A percentile compares a stretch with the other conserved stretches of the same genome.
These are phyloP conservation scores for Drosophila pandora DNA, from an alignment of 1,140 invertebrate genomes.

Conservation along the genomic window DNA sequence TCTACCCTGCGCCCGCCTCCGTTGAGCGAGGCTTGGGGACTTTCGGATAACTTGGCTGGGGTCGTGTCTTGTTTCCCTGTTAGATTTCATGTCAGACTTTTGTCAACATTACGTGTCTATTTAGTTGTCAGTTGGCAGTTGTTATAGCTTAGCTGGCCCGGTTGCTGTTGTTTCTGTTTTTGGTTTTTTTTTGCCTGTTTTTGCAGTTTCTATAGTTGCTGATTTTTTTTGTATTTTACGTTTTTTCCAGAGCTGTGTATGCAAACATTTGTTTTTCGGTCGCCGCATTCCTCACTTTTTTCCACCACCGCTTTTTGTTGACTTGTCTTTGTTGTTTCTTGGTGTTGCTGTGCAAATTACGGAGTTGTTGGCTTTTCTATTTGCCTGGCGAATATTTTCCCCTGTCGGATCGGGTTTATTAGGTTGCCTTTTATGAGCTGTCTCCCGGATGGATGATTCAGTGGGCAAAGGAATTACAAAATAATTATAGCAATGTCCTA, in stretches of 20 bases:
- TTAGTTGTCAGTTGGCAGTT: constrained; percentile 80
- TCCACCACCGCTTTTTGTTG: constrained; percentile 18
- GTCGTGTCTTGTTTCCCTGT: constrained; percentile 67
- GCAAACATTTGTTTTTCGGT: constrained; percentile 62
- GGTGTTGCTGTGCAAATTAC: constrained; percentile 49
- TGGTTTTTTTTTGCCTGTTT: constrained; percentile 18
- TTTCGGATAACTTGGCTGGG: constrained; percentile 57
- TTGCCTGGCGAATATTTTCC: constrained; percentile 48
- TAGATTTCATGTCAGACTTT: constrained; percentile 80
- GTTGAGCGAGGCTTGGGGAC: constrained; percentile 22
- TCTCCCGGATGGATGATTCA: constrained; percentile 18
- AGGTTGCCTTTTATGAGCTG: constrained; percentile 7
- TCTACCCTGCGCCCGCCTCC: background rate
- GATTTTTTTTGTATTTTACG: constrained; percentile 21
- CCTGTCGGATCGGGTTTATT: constrained; percentile 14
- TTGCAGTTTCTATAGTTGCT: constrained; percentile 31
- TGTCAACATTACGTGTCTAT: constrained; percentile 81
- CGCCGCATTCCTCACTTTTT: constrained; percentile 51
- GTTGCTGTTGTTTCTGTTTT: constrained; percentile 42
- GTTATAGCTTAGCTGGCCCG: constrained; percentile 43
- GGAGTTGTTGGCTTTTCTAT: constrained; percentile 33
- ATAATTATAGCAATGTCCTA: too few relatives aligned
- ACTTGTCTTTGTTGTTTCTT: constrained; percentile 21
- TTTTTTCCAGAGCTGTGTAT: constrained; percentile 42
- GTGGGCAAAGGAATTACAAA: constrained; percentile 6